Base-by-base conservation (phyloP, 1,140 invertebrate species). In the Drosophila athabasca region DNA sequence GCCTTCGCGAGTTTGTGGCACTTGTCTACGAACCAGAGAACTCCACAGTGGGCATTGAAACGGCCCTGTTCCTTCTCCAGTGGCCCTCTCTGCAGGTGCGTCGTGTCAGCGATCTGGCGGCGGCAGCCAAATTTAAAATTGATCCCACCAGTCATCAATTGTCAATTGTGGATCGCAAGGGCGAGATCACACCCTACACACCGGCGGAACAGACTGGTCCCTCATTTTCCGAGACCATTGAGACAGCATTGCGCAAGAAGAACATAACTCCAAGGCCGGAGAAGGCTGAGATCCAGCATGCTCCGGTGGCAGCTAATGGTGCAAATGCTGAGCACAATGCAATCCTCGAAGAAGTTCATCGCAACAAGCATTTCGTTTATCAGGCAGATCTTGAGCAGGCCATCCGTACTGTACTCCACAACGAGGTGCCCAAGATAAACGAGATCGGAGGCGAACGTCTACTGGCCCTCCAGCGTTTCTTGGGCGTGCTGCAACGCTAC, bases 351-450 rank as follows among this genome's bases (percentile, higher is more conserved):
- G 81, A 91, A 48, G 90, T 91, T 19, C 74, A 76, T 31, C 66
- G 75, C 3, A 87, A 91, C 24, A 91, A 91, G 35, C 90, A 91
- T 29, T 50, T 90, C 52, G 94, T 97, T 0, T 97, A 95, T 90
- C 96, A 97, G 92, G 93, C 95, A 55, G 98, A 99, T 92, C 91
- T 99, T 49, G 97, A 98, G 92, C 96, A 95, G 85, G 95, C 96
- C 0, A 79, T 99, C 9, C 93, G 94, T 76, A 97, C 96, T 87
- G 95, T 95, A 11, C 93, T 99, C 6, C 93, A 94, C 68, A 95
- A 97, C 76, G 98, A 99, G 93, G 94, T 99, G 8, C 92, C 94
- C 8, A 93, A 95, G 57, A 92, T 94, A 46, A 95, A 95, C 91
- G 80, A 82, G 31, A 95, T 99, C 53, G 92, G 92, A 24, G 96